Evolutionary conservation across 1,140 invertebrate species (phyloP), one percentile per base, ranked within the genome.

Genomic region (Homarus americanus): DNA sequence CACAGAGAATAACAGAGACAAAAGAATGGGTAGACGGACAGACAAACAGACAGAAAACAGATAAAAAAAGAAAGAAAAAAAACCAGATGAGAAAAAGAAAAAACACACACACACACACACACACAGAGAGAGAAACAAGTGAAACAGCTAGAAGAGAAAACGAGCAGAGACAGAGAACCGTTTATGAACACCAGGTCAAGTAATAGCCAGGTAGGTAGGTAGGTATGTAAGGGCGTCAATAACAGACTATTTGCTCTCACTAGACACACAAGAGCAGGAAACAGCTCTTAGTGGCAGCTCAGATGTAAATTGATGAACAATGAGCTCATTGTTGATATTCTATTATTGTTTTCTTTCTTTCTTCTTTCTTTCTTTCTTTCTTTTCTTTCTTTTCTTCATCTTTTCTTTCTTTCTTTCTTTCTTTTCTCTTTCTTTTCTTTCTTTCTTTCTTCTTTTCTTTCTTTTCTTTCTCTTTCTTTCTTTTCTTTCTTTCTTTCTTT

Each of bases 301-400:
- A n/a, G n/a, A n/a, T n/a, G n/a, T n/a, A n/a, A 24, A 17, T 66
- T 66, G 20, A 1, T 66, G 20, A n/a, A 24, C 7, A 2, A 20
- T 66, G 20, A 66, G 28, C 63, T 66, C 63, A 66, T 66, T 66
- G 28, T 66, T 38, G 63, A 66, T 66, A 66, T 66, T 66, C 63
- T 66, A 20, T 9, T 66, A 20, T 9, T 66, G 2, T 28, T 66
- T 28, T 9, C 7, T 28, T 9, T 63, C 24, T 24, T 63, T 63
- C 53, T 24, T n/a, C n/a, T n/a, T n/a, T n/a, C n/a, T n/a, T n/a
- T n/a, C n/a, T n/a, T n/a, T n/a, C n/a, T n/a, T n/a, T n/a, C n/a
- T n/a, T n/a, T n/a, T n/a, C n/a, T n/a, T n/a, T n/a, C n/a, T n/a
- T n/a, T n/a, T n/a, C n/a, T n/a, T n/a, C n/a, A n/a, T n/a, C n/a